phyloP scores from a whole-genome alignment of 2,888 invertebrate species.

The Cephalotes varians region DNA sequence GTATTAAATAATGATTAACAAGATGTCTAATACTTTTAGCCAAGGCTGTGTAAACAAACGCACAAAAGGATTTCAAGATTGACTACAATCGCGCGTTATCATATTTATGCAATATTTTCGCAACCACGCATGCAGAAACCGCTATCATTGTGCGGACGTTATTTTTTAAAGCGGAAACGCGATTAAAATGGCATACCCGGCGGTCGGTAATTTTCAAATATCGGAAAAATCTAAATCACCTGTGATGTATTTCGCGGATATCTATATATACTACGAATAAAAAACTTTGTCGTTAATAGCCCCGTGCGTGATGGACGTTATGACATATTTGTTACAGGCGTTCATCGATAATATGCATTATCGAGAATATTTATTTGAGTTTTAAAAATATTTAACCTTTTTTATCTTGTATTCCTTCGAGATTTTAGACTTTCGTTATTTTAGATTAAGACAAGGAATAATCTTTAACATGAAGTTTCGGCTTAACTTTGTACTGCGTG shows the following conservation, averaged over 20 bases:
- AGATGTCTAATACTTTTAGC: too few species aligned
- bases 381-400: neutral
- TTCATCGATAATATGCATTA: neutral
- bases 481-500: neutral
- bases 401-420: neutral
- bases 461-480: neutral
- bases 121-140: conserved; percentile 19
- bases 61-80: neutral
- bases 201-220: conserved; percentile 22
- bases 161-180: conserved; percentile 21
- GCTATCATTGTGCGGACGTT: conserved; percentile 8
- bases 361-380: neutral
- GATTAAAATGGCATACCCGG: conserved; percentile 29
- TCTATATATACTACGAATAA: neutral
- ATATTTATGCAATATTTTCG: conserved; percentile 25
- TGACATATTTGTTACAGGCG: neutral
- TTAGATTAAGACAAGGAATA: neutral
- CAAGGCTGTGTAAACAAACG: too few species aligned
- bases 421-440: neutral
- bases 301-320: neutral
- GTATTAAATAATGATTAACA: too few species aligned
- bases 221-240: conserved; percentile 27
- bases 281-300: neutral
- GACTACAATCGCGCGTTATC: neutral
- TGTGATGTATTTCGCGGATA: conserved; percentile 30